phyloP scores from a whole-genome alignment of 2,113 vertebrate genomes.

The Zosterops hypoxanthus region DNA sequence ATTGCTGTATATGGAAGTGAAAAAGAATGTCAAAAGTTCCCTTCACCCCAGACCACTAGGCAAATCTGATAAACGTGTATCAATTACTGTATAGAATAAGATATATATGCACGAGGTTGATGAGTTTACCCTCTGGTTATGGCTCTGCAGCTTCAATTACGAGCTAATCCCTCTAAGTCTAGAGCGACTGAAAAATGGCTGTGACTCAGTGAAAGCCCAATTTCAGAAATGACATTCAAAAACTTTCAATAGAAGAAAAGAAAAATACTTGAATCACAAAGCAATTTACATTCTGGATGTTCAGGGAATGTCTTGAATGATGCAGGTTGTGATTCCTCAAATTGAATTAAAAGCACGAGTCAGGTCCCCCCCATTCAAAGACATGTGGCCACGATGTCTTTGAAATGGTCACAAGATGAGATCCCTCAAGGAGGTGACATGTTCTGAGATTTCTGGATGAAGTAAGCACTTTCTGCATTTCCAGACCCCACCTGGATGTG shows the following conservation, averaged over 20 bases:
- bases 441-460: not conserved
- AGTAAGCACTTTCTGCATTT: not conserved
- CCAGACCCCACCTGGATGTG: not conserved
- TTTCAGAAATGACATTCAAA: not conserved
- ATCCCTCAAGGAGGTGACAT: not conserved
- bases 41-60: not conserved
- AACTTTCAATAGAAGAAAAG: not conserved
- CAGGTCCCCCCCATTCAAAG: rapidly evolving
- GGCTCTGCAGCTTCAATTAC: not conserved
- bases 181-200: not conserved
- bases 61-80: not conserved
- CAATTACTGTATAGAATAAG: not conserved
- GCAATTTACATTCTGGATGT: not conserved
- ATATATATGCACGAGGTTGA: not conserved
- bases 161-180: not conserved
- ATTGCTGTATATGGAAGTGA: not conserved
- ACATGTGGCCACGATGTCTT: rapidly evolving
- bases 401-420: not conserved
- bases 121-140: not conserved
- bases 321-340: not conserved
- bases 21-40: not conserved
- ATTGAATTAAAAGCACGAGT: not conserved
- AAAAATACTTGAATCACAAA: not conserved
- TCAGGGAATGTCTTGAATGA: not conserved
- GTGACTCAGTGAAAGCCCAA: not conserved